Evolutionary conservation across 2,113 vertebrate genomes (phyloP).

Genomic region (Pterocles gutturalis): DNA sequence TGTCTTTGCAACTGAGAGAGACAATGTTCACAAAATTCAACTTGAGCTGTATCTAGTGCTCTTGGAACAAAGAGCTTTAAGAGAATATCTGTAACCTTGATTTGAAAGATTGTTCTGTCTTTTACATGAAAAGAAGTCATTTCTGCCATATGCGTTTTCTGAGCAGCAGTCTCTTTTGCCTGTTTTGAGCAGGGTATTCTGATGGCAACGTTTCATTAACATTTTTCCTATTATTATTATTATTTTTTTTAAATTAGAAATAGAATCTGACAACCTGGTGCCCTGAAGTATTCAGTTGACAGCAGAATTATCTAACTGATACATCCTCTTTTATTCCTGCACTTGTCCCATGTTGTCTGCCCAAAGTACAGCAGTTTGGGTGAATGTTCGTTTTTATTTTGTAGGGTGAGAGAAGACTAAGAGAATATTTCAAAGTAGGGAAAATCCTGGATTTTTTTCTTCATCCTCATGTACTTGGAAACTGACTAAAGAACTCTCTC

Average conservation of each 20-base stretch:
- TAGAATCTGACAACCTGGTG: background rate
- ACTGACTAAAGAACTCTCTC: background rate
- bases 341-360: background rate
- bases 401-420: background rate
- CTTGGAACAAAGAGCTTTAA: background rate
- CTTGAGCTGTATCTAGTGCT: background rate
- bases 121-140: background rate
- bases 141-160: background rate
- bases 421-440: background rate
- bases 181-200: background rate
- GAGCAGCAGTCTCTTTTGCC: background rate
- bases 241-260: background rate
- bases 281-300: background rate
- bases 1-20: background rate
- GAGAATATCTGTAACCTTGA: background rate
- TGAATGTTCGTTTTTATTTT: background rate
- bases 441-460: background rate
- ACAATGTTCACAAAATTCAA: background rate
- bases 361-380: background rate
- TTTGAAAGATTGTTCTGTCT: background rate
- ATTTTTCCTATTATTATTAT: background rate
- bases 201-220: background rate
- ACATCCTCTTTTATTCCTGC: background rate
- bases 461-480: background rate
- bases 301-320: background rate